These are phyloP conservation scores for Noctua janthina DNA, from an alignment of 2,888 invertebrate genomes.

Conservation along the genomic window DNA sequence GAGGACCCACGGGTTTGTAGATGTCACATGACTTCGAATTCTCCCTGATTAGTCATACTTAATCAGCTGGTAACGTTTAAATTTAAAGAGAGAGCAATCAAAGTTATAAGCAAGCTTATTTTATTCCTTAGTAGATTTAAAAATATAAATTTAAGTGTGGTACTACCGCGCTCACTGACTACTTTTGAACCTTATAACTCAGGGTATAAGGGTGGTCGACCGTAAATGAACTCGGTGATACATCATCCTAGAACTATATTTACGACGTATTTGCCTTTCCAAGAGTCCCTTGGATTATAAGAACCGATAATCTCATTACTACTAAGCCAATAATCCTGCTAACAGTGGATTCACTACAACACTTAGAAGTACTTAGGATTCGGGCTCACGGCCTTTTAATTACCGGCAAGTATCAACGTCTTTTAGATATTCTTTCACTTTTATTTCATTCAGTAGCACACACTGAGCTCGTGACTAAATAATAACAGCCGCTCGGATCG, in stretches of 20 bases:
- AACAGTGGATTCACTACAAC: slow-evolving; percentile 23
- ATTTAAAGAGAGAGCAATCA: background rate
- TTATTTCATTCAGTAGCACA: background rate
- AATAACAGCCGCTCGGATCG: too few relatives aligned
- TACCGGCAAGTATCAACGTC: background rate
- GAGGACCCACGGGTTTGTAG: fast-evolving
- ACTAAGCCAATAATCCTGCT: slow-evolving; percentile 41
- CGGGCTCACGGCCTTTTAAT: slow-evolving; percentile 5
- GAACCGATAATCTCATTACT: slow-evolving; percentile 49
- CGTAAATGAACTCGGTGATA: background rate
- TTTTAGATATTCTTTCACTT: background rate
- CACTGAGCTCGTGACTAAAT: too few relatives aligned
- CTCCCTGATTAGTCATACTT: background rate
- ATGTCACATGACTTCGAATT: background rate
- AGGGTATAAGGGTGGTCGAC: background rate
- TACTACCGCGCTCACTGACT: background rate
- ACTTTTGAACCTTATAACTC: background rate
- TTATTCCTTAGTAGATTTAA: background rate
- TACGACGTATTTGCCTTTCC: slow-evolving; percentile 6
- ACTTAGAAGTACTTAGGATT: slow-evolving; percentile 21
- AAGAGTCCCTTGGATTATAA: slow-evolving; percentile 6
- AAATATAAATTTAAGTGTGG: background rate
- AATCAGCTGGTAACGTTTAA: background rate
- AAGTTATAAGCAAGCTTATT: too few relatives aligned
- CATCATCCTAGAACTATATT: background rate